Base-by-base conservation (phyloP, 2,888 invertebrate genomes). In the Oscheius sp. region DNA sequence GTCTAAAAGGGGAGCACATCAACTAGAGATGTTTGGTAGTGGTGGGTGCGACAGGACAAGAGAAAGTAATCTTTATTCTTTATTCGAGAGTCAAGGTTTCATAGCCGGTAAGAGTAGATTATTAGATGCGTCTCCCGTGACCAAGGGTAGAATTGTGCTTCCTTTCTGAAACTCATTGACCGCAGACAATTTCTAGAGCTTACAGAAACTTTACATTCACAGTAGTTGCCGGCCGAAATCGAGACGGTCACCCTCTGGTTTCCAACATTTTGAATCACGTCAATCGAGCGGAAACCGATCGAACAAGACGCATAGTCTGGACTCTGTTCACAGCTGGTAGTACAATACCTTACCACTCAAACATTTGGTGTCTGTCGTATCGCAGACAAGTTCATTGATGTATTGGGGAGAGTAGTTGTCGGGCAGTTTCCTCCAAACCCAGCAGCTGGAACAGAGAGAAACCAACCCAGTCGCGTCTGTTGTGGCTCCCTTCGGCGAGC, bases 381-480 rank as follows among this genome's bases (percentile, higher is more conserved):
- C 85, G 74, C 88, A 88, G 37, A 85, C 75, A 35, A 88, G 73
- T 66, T 87, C 86, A 71, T 88, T 88, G 58, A 88, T 76, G 76
- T 76, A 87, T 53, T 80, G 83, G 2, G 88, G 88, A n/a, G 78
- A 78, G 53, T 87, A 88, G 66, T 86, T 83, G 57, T 75, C 75
- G 1, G 86, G 87, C 1, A 88, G 77, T 35, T 79, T 74, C 11
- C 88, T 72, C 85, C 86, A 87, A 7, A 82, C 83, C 87, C 86
- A 87, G 73, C 87, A 87, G 1, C 76, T 78, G 1, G 78, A 77
- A 73, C 87, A 87, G 7, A 87, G 71, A 5, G 79, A 78, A 1
- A 85, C 80, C 9, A 80, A 78, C 13, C 84, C 84, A 4, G 75
- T 82, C 33, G 72, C 51, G 70, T 85, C 84, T 0, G 77, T 76